Base-by-base conservation (phyloP, 2,797 vertebrate genomes). In the Pseudotriccus pelzelni region DNA sequence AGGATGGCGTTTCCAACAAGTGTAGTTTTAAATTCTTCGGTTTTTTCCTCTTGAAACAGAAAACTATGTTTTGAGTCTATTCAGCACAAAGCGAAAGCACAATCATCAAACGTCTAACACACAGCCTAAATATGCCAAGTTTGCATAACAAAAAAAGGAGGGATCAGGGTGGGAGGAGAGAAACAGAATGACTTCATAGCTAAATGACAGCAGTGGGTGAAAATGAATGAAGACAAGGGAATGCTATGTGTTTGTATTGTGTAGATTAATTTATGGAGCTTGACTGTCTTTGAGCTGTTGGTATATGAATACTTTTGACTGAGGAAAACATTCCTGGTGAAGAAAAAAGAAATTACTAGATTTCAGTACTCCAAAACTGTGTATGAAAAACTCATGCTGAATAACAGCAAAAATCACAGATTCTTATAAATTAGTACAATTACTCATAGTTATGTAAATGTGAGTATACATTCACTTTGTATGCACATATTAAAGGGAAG, bases 181-280 rank as follows among this genome's bases (percentile, higher is more conserved):
- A 67, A 46, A n/a, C 9, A 77, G 5, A 79, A 76, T 81, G 6
- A 58, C 30, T 85, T 85, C 4, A 0, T 37, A 53, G 14, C 22
- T 91, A 88, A 86, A 73, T 50, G 32, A 81, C 82, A 91, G 39
- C 53, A 81, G 24, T 63, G 75, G 24, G n/a, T 78, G 43, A 91
- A 88, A 74, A 78, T 81, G 30, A 91, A 94, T 69, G 39, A 63
- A 80, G 19, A 84, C 72, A 88, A 86, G 22, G 44, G n/a, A 95
- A 81, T 84, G 43, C 50, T 66, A 5, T 15, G 16, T 37, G 14
- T 87, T 93, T 90, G n/a, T 75, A 67, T 84, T 62, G 32, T 82
- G 36, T 69, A 37, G 69, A 88, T 88, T 86, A 75, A 94, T 91
- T 95, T 88, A 93, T 62, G 28, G 58, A 34, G 16, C 21, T 78